Evolutionary conservation across 1,140 invertebrate genomes (phyloP).

Genomic region (Augochlora pura): DNA sequence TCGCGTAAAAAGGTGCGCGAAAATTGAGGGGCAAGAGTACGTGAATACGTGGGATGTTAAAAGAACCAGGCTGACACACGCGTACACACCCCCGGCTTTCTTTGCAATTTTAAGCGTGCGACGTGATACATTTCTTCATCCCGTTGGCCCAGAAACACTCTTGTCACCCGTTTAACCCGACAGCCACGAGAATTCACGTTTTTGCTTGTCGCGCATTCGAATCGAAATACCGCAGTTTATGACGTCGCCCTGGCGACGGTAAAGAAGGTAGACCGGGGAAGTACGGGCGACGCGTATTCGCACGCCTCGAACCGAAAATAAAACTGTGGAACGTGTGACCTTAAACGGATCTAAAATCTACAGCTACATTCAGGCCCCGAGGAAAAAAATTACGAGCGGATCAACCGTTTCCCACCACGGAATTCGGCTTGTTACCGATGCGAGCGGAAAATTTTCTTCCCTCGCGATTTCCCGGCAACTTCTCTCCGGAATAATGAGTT

Average conservation of each 20-base stretch:
- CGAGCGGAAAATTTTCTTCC: too few species aligned
- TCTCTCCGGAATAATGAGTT: too few species aligned
- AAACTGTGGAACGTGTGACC: background rate
- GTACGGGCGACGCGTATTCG: conserved; percentile 1
- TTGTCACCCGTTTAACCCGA: conserved; percentile 19
- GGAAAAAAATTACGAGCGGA: background rate
- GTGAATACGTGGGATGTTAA: background rate
- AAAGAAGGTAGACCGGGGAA: conserved; percentile 6
- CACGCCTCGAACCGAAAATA: background rate
- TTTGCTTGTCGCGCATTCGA: conserved; percentile 7
- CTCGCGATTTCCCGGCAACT: too few species aligned
- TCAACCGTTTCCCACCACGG: background rate
- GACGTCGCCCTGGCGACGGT: background rate
- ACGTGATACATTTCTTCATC: background rate
- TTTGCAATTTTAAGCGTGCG: background rate
- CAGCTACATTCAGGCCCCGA: background rate
- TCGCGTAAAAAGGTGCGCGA: too few species aligned
- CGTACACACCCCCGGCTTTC: background rate
- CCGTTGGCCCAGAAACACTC: conserved; percentile 26
- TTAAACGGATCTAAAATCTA: background rate
- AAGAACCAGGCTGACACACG: background rate
- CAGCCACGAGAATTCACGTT: background rate
- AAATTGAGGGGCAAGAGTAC: too few species aligned
- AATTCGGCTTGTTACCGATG: background rate
- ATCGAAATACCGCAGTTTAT: conserved; percentile 7